Base-by-base conservation (phyloP, 2,888 invertebrate species). In the Agriopis leucophaearia region DNA sequence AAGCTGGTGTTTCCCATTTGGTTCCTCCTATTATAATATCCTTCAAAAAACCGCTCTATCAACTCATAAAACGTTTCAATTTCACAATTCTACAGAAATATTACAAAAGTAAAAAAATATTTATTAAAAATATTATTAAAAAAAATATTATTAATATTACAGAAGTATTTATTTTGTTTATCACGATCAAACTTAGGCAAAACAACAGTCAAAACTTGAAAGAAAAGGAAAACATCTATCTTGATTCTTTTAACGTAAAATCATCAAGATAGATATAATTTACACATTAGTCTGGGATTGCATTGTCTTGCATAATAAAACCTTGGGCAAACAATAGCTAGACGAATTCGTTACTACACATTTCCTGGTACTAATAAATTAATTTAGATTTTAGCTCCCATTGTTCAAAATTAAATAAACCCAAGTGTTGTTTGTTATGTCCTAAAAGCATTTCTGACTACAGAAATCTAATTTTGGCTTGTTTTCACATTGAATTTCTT, bases 361-460 rank as follows among this genome's bases (percentile, higher is more conserved):
- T 74, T 74, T 74, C 74, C 74, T 74, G 69, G 69, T 71, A 66
- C 64, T 69, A 69, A 61, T 64, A 64, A 59, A 63, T 67, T 63
- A 67, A 67, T 67, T 67, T 67, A 67, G 58, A 63, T 59, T 54
- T 54, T 42, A 63, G 62, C 58, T 67, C 10, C 55, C 59, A 69
- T 69, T 69, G 64, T 73, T 64, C n/a, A n/a, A n/a, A n/a, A n/a
- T n/a, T 48, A 59, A 36, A 62, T 2, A 40, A 58, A 52, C 62
- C 52, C 67, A 63, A 48, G 62, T 38, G 50, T 38, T 55, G 54
- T 59, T 59, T 59, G 16, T 55, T 48, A 3, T 27, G 18, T 1
- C 54, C 16, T 52, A 38, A 16, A 40, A 51, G n/a, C 35, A 51
- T n/a, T 51, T 35, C 16, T 51, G 16, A 35, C n/a, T 12, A 48